Percentiles rank a stretch among this genome's conserved stretches.
phyloP scores from a whole-genome alignment of 2,113 vertebrate species.

The Anguilla japonica region DNA sequence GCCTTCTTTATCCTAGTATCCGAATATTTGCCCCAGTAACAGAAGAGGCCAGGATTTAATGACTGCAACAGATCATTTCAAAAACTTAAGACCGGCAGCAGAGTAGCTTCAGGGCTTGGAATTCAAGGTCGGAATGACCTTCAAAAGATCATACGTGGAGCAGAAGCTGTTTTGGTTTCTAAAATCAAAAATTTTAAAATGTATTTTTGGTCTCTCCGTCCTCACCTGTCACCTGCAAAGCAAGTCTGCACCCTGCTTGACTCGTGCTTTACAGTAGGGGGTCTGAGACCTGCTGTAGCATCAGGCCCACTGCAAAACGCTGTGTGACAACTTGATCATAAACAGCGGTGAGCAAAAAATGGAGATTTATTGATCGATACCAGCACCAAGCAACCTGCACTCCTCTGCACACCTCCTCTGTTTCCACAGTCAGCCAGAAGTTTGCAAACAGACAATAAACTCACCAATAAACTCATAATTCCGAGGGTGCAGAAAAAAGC shows the following conservation, averaged over 20 bases:
- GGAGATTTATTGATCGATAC: background rate
- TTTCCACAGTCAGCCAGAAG: background rate
- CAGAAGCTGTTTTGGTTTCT: background rate
- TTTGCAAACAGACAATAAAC: background rate
- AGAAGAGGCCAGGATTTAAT: no score
- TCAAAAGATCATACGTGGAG: background rate
- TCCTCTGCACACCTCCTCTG: background rate
- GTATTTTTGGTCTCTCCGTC: background rate
- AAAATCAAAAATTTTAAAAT: background rate
- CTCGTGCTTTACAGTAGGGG: background rate
- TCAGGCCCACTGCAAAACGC: background rate
- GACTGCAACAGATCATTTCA: no score
- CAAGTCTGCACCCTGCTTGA: background rate
- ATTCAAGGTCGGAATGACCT: background rate
- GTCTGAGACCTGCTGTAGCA: background rate
- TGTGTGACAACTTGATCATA: no score
- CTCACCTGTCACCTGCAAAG: background rate
- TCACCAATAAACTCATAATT: background rate
- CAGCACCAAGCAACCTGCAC: background rate
- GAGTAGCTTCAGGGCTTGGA: background rate
- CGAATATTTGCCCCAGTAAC: no score
- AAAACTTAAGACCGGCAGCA: no score
- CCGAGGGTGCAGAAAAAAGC: background rate
- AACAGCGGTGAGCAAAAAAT: background rate
- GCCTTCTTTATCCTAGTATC: no score